These are phyloP conservation scores for Myotis myotis DNA, from an alignment of 2,797 vertebrate genomes.

Conservation along the genomic window DNA sequence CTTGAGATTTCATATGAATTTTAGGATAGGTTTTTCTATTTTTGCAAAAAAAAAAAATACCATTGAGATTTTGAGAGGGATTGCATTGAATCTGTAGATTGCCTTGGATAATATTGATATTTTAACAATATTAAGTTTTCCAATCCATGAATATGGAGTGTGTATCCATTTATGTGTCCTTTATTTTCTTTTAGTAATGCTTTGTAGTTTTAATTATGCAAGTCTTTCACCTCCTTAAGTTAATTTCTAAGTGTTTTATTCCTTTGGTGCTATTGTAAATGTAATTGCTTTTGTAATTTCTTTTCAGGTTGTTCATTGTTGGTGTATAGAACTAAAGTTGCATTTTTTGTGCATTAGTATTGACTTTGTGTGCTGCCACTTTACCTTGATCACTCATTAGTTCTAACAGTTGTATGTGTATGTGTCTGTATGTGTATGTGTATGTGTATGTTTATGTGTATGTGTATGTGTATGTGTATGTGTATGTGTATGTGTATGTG, in stretches of 20 bases:
- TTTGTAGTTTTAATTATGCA: not conserved
- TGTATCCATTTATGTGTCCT: not conserved
- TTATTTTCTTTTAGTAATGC: not conserved
- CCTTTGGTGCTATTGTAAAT: not conserved
- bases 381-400: not conserved
- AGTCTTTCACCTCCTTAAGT: not conserved
- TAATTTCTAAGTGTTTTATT: not conserved
- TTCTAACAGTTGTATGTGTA: not conserved
- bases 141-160: not conserved
- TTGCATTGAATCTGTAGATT: not conserved
- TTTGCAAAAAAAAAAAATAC: not conserved
- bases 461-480: too few relatives aligned
- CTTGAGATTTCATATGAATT: not conserved
- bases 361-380: not conserved
- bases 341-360: not conserved
- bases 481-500: not conserved
- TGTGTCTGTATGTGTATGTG: not conserved
- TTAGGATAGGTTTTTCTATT: not conserved
- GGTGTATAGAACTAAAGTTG: not conserved
- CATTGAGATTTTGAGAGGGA: not conserved
- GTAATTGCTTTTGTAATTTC: not conserved
- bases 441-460: not conserved
- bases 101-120: not conserved
- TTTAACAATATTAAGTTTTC: not conserved
- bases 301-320: not conserved